phyloP scores from a whole-genome alignment of 2,113 vertebrate genomes.

The Neotoma lepida region DNA sequence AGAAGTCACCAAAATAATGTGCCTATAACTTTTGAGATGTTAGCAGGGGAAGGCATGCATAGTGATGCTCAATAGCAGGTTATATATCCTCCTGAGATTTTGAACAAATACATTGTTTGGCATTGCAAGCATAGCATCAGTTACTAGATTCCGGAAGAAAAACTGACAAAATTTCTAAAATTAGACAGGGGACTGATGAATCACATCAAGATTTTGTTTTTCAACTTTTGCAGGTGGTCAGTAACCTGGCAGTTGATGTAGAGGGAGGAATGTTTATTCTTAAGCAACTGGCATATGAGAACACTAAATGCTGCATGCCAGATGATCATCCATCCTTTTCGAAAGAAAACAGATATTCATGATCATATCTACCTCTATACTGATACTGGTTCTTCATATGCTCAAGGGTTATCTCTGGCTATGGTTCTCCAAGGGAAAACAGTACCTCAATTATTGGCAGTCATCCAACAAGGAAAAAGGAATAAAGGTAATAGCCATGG shows the following conservation, averaged over 20 bases:
- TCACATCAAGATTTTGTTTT: neutral
- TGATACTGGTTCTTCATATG: neutral
- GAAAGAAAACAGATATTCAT: neutral
- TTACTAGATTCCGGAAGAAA: neutral
- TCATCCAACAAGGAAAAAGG: neutral
- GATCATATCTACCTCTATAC: neutral
- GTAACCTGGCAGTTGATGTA: neutral
- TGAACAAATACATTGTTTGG: neutral
- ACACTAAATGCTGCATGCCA: neutral
- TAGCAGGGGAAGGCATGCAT: too few relatives aligned
- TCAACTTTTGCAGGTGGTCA: neutral
- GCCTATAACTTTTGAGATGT: too few relatives aligned
- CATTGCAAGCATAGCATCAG: neutral
- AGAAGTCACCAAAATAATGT: too few relatives aligned
- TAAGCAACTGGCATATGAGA: neutral
- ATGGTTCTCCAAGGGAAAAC: neutral
- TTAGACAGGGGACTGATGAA: neutral
- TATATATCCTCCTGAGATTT: neutral
- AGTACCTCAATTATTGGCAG: neutral
- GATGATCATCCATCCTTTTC: neutral
- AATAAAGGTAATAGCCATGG: neutral
- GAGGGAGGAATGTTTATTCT: neutral
- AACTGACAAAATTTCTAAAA: neutral
- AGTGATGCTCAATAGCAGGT: neutral
- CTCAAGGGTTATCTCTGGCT: neutral